phyloP scores from a whole-genome alignment of 2,888 invertebrate species.

The Cartodere bifasciata region DNA sequence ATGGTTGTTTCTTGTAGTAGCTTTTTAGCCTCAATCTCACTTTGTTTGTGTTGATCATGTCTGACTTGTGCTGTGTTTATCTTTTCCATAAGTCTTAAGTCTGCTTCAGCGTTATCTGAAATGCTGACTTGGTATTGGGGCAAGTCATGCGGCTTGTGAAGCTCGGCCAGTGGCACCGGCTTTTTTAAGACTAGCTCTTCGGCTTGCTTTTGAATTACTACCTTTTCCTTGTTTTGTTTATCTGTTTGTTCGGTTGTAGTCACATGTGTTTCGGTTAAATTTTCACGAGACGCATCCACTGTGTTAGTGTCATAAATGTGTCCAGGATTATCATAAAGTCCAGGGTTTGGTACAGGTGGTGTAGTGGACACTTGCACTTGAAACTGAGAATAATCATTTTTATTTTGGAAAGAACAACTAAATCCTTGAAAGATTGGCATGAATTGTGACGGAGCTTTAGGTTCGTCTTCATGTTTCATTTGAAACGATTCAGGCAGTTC shows the following conservation, averaged over 20 bases:
- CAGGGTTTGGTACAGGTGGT: conserved; percentile 18
- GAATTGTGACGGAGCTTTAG: conserved; percentile 11
- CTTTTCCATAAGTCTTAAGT: conserved; percentile 22
- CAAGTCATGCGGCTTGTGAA: conserved; percentile 49
- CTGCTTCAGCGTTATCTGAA: conserved; percentile 25
- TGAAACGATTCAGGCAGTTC: conserved; percentile 1
- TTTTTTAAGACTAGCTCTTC: conserved; percentile 25
- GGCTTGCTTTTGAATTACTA: conserved; percentile 20
- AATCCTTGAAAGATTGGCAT: conserved; percentile 26
- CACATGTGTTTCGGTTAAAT: neutral
- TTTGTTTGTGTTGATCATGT: conserved; percentile 17
- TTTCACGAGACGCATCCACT: neutral
- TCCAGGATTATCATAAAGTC: neutral
- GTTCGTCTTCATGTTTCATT: conserved; percentile 1
- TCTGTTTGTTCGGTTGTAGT: conserved; percentile 9
- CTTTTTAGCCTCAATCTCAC: conserved; percentile 11
- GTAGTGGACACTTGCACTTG: conserved; percentile 24
- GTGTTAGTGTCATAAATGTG: neutral
- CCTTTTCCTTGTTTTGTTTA: conserved; percentile 10
- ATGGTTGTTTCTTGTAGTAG: too few species aligned
- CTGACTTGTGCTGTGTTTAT: conserved; percentile 19
- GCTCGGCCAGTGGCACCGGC: conserved; percentile 22
- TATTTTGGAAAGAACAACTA: conserved; percentile 26
- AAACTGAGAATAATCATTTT: conserved; percentile 25
- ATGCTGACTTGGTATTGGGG: conserved; percentile 54